Conservation (phyloP, 2,888 invertebrate genomes). For the Drosophila pseudotakahashii region DNA sequence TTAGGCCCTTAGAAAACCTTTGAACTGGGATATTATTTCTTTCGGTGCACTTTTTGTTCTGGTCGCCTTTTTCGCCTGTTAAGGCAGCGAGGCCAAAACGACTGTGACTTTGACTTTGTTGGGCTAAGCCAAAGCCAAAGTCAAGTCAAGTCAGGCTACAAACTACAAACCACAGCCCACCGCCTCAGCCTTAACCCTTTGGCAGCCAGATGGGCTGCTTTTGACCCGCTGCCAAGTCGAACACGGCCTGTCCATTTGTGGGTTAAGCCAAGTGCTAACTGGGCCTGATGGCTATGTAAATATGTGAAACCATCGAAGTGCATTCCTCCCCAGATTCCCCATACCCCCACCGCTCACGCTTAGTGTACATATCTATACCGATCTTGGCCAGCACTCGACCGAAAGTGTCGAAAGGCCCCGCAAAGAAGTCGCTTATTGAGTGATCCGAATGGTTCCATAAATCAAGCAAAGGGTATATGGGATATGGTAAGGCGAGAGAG, state of each 20-base stretch:
- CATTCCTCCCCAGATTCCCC: slow-evolving; percentile 5
- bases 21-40: not conserved
- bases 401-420: slow-evolving; percentile 25
- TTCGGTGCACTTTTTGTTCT: slow-evolving; percentile 1
- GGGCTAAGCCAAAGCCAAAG: slow-evolving; percentile 24
- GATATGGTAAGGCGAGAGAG: slow-evolving; percentile 19
- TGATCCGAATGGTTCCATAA: slow-evolving; percentile 65
- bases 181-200: slow-evolving; percentile 10
- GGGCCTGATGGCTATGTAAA: slow-evolving; percentile 60
- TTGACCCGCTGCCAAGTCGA: not conserved
- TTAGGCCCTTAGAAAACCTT: too few relatives aligned
- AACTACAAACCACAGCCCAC: slow-evolving; percentile 11
- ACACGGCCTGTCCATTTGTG: slow-evolving; percentile 3
- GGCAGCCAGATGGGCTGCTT: not conserved
- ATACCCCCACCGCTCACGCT: not conserved
- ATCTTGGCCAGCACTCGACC: slow-evolving; percentile 7
- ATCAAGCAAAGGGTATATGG: slow-evolving; percentile 51
- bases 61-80: slow-evolving; percentile 21
- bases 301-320: slow-evolving; percentile 31
- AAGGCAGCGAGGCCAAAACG: slow-evolving; percentile 37
- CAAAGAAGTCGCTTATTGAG: slow-evolving; percentile 59
- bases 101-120: slow-evolving; percentile 27
- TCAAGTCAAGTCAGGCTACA: slow-evolving; percentile 10
- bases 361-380: not conserved
- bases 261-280: slow-evolving; percentile 50